Base-by-base conservation (phyloP, 1,140 invertebrate species). In the Bombus affinis region DNA sequence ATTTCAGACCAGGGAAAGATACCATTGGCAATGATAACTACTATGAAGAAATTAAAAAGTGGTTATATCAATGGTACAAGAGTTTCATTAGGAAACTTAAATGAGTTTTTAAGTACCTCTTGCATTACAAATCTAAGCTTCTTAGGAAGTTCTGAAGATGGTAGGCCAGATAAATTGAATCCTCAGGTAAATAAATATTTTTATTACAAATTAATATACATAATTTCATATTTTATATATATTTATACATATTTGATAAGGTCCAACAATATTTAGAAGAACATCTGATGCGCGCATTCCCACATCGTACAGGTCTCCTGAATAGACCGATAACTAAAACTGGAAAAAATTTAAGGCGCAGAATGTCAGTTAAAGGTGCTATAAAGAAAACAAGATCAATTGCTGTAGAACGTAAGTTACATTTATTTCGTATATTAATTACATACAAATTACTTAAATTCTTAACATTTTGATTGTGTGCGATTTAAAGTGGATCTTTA, bases 61-160 rank as follows among this genome's bases (percentile, higher is more conserved):
- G 99, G 99, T 42, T 99, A 99, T 93, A 99, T 99, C 70, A 99
- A 99, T 94, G 99, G 99, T 44, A 99, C 99, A 32, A 97, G 99
- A 93, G 98, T 99, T 0, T 98, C 98, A 82, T 95, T 99, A 37
- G 99, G 99, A 65, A 97, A 97, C 94, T 94, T 99, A 22, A 97
- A 97, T 84, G 98, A 99, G 88, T 99, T 99, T 94, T 94, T 99
- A 25, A 99, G 97, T 87, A 99, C 99, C 0, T 99, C 99, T 6
- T 99, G 98, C 91, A 98, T 99, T 37, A 99, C 98, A 0, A 99
- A 99, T 95, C 95, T 99, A 53, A 99, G 98, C 94, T 99, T 99
- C 93, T 95, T 99, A 73, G 98, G 98, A 47, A 98, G 98, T 94
- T 97, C 98, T 70, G 98, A 99, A 94, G 97, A 98, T 77, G 98